Percentiles rank a stretch among this genome's conserved stretches.
Conservation (phyloP, 1,140 invertebrate species). For the Eciton burchellii region DNA sequence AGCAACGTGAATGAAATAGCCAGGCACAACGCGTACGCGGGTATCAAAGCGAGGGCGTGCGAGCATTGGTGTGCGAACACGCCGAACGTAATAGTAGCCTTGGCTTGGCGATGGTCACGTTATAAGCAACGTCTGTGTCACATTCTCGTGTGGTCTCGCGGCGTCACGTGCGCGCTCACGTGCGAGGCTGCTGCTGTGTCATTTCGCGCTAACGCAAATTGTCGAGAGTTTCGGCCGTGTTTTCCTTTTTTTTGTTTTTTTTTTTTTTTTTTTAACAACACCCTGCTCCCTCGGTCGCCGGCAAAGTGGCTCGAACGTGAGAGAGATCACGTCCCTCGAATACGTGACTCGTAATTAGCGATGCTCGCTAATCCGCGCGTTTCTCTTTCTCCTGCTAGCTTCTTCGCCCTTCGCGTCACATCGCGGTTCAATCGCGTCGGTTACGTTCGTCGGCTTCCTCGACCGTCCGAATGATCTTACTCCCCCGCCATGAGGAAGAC, state of each 20-base stretch:
- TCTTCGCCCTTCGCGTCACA: background rate
- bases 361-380: slow-evolving; percentile 30
- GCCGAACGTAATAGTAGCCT: slow-evolving; percentile 83
- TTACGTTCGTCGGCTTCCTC: background rate
- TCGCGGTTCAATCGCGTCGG: background rate
- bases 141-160: slow-evolving; percentile 70
- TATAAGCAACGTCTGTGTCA: slow-evolving; percentile 77
- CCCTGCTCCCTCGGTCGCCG: too few species aligned
- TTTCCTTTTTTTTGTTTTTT: too few species aligned
- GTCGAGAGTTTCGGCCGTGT: too few species aligned
- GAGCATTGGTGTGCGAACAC: slow-evolving; percentile 79
- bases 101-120: slow-evolving; percentile 77
- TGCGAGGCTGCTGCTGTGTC: too few species aligned
- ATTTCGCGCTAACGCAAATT: too few species aligned
- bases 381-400: slow-evolving; percentile 44
- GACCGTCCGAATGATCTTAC: background rate
- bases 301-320: too few species aligned
- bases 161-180: slow-evolving; percentile 69
- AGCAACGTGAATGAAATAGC: slow-evolving; percentile 79
- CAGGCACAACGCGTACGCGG: slow-evolving; percentile 77
- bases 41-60: slow-evolving; percentile 79
- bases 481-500: background rate
- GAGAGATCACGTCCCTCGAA: slow-evolving; percentile 48
- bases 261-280: too few species aligned
- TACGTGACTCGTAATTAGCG: slow-evolving; percentile 53